Percentiles rank a stretch among this genome's conserved stretches.
Conservation (phyloP, 30 jellyfish, hydroid and myxozoan species). For the Catostylus mosaicus region DNA sequence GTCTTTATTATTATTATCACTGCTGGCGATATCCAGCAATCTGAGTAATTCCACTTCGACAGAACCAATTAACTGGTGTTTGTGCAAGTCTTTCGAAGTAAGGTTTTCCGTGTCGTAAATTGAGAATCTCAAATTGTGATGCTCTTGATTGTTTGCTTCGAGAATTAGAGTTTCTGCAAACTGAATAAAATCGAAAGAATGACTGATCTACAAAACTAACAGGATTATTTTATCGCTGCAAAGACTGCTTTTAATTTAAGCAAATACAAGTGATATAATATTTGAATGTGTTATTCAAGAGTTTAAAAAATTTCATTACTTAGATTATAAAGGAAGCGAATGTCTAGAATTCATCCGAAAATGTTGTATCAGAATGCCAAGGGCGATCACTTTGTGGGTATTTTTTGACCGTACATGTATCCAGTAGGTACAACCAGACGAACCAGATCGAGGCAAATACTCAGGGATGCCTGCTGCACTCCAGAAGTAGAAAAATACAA, state of each 20-base stretch:
- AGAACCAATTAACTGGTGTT: slow-evolving; percentile 73
- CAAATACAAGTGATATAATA: not conserved
- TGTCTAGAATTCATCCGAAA: not conserved
- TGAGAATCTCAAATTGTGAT: slow-evolving; percentile 55
- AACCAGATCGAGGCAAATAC: no score
- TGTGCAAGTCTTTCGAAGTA: slow-evolving; percentile 76
- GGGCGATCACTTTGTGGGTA: not conserved
- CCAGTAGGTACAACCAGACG: no score
- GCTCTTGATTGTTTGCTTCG: slow-evolving; percentile 71
- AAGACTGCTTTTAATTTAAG: not conserved
- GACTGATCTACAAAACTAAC: not conserved
- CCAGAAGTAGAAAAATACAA: no score
- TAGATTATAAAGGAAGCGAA: not conserved
- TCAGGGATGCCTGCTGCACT: no score
- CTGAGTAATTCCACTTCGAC: slow-evolving; percentile 16
- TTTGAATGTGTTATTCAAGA: not conserved
- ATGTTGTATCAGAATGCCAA: not conserved
- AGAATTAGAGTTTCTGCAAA: slow-evolving; percentile 76
- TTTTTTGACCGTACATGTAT: not conserved
- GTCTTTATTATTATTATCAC: slow-evolving; percentile 2
- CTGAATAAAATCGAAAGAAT: slow-evolving; percentile 1
- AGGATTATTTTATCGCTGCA: not conserved
- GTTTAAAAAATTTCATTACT: not conserved
- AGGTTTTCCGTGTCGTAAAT: slow-evolving; percentile 76
- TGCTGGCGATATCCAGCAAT: slow-evolving; percentile 21